Conservation (phyloP, 2,888 invertebrate species). For the Epinotia ramella region DNA sequence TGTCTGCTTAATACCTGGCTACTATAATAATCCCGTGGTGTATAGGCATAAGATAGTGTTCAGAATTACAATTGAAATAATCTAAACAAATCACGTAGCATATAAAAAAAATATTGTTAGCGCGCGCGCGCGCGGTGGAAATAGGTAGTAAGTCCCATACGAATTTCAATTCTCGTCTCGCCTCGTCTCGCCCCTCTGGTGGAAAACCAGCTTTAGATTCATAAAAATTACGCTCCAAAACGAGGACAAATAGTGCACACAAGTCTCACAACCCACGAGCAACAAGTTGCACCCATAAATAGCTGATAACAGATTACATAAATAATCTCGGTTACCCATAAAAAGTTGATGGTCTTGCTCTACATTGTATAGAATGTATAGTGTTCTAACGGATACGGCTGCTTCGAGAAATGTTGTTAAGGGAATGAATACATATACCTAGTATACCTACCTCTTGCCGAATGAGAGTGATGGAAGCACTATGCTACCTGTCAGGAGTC, state of each 20-base stretch:
- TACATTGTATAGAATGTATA: constrained; percentile 53
- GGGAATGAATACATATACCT: no score
- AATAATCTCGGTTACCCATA: constrained; percentile 49
- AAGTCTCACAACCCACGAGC: constrained; percentile 6
- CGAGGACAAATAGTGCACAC: constrained; percentile 30
- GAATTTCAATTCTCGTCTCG: no score
- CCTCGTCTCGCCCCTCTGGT: no score
- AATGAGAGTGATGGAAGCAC: no score
- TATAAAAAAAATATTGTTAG: background rate
- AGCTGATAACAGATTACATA: constrained; percentile 35
- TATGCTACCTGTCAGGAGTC: no score
- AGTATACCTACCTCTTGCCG: no score
- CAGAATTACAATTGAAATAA: background rate
- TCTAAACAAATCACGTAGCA: background rate
- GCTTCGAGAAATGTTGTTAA: background rate
- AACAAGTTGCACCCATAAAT: constrained; percentile 28
- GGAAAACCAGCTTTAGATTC: no score
- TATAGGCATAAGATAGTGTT: background rate
- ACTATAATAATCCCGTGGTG: no score
- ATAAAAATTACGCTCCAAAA: constrained; percentile 32
- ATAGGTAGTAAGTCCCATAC: no score
- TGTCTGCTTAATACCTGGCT: no score
- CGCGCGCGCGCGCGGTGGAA: no score
- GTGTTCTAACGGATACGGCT: constrained; percentile 11
- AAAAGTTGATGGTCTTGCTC: constrained; percentile 59